Base-by-base conservation (phyloP, 2,888 invertebrate genomes). In the Kryphioiulus occultus region DNA sequence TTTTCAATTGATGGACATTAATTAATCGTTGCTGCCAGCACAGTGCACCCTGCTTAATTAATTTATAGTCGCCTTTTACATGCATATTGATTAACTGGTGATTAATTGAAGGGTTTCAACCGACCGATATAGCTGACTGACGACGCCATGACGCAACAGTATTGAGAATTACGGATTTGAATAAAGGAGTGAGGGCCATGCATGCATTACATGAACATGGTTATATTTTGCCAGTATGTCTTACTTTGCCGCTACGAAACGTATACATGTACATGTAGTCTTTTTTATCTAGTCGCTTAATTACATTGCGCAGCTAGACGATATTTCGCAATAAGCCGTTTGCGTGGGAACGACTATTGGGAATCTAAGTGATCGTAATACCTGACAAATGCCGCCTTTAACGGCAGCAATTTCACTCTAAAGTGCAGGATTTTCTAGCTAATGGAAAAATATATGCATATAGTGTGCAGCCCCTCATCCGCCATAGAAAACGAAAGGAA, bases 71-170 rank as follows among this genome's bases (percentile, higher is more conserved):
- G 78, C 78, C 78, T 78, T n/a, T 78, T 78, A 78, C 78, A 17
- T 32, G 78, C 78, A 78, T 78, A 78, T 78, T 78, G 78, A 78
- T 78, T 78, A 78, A 78, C 78, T 78, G 78, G 30, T 78, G 78
- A 78, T 78, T 78, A 78, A 78, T 78, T 3, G 78, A 78, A 68
- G 78, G 78, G 78, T 30, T 78, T 78, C 78, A 30, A 32, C 15
- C 78, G 78, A 30, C 78, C 30, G 78, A n/a, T 30, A n/a, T 53
- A 78, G 78, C 2, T 78, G 78, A 78, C 30, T 78, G 78, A 78
- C 78, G 78, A 30, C 15, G 78, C 78, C 30, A 78, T 78, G 78
- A 78, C 30, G 78, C 30, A 78, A 35, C 35, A 35, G 35, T 35
- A 35, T 35, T 35, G 35, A 35, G 35, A 35, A n/a, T n/a, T n/a